Evolutionary conservation across 2,888 invertebrate genomes (phyloP), one percentile per base, ranked within the genome.

Genomic region (Belgica antarctica): DNA sequence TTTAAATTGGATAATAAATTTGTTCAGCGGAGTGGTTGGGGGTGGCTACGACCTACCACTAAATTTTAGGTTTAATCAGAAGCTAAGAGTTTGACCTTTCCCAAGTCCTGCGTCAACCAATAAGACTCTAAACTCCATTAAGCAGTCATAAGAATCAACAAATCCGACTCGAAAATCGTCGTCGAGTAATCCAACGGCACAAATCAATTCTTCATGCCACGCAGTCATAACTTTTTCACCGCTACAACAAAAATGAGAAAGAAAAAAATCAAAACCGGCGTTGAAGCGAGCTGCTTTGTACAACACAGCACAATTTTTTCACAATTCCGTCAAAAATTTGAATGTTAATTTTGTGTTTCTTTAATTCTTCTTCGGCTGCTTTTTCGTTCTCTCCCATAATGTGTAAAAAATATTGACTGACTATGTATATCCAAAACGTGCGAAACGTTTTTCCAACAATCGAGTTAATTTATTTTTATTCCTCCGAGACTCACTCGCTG

Each of bases 151-250:
- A n/a, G n/a, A n/a, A n/a, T n/a, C n/a, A n/a, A n/a, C n/a, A n/a
- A n/a, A n/a, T n/a, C n/a, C n/a, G n/a, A 31, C 34, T 31, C 34
- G 5, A 31, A 31, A n/a, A n/a, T n/a, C n/a, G n/a, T n/a, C n/a
- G n/a, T n/a, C n/a, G n/a, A 31, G 34, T 31, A 31, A 31, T 31
- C 46, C 8, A 46, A 46, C 17, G 46, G 46, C 5, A 17, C 52
- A 52, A 52, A 52, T 52, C 52, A 52, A 52, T 52, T 52, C 8
- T 52, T n/a, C 52, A 52, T 52, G 52, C 52, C 52, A 52, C 52
- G 52, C 52, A 52, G 19, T 52, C 52, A 52, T 52, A 52, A 52
- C 15, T 19, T 46, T 7, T 12, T 19, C 24, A 22, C 24, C 2
- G 2, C 24, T 19, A 22, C 17, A 19, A 15, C 41, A 31, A 31